Percentiles rank a stretch among this genome's conserved stretches.
Conservation (phyloP, 2,113 vertebrate species). For the Noctilio leporinus region DNA sequence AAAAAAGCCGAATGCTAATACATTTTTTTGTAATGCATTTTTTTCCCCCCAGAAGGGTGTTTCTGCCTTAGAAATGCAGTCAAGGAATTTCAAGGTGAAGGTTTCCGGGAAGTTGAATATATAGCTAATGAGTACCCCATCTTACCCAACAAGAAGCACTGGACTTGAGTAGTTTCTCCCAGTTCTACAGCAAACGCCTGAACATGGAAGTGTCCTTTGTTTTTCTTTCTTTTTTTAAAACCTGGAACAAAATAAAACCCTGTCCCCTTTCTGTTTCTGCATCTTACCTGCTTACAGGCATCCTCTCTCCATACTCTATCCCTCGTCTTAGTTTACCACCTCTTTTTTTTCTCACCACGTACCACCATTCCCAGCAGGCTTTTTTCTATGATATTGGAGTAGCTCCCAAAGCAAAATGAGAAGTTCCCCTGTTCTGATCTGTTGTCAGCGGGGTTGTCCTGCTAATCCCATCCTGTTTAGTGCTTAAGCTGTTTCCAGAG, state of each 20-base stretch:
- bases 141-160: not conserved
- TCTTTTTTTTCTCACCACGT: not conserved
- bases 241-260: not conserved
- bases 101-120: not conserved
- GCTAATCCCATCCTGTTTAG: not conserved
- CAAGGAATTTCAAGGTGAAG: not conserved
- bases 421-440: not conserved
- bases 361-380: not conserved
- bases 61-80: slow-evolving; percentile 39
- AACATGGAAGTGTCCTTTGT: not conserved
- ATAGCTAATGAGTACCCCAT: not conserved
- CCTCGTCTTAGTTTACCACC: not conserved
- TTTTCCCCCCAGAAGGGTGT: slow-evolving; percentile 24
- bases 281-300: not conserved
- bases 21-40: slow-evolving; percentile 34
- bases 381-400: not conserved
- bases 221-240: not conserved
- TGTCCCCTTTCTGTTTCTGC: not conserved
- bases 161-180: not conserved
- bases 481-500: slow-evolving; percentile 11
- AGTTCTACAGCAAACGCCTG: not conserved
- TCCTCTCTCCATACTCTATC: not conserved
- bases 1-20: slow-evolving; percentile 21
- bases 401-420: not conserved
- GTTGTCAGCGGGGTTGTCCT: not conserved